These are phyloP conservation scores for Oryzias javanicus DNA, from an alignment of 2,113 vertebrate genomes.

Conservation along the genomic window DNA sequence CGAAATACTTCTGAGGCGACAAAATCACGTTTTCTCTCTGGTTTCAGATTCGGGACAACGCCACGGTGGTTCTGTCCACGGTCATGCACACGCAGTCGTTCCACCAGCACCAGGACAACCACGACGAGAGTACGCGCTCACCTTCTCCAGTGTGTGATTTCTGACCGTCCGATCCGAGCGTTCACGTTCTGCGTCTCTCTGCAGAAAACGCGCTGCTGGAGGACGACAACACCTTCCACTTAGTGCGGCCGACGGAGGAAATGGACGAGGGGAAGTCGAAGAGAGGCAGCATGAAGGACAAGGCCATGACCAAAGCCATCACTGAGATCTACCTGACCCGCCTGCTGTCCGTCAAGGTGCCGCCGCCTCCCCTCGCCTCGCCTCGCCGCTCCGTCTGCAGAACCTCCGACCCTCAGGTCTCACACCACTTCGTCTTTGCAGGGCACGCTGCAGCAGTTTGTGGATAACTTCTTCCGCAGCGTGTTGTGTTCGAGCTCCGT, in stretches of 20 bases:
- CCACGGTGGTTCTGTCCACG: slow-evolving; percentile 90
- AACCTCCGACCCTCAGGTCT: background rate
- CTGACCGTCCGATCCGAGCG: no score
- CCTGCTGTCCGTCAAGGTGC: slow-evolving; percentile 93
- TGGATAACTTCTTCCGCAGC: slow-evolving; percentile 94
- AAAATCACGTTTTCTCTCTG: background rate
- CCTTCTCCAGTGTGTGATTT: no score
- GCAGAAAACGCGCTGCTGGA: slow-evolving; percentile 90
- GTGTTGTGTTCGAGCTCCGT: slow-evolving; percentile 84
- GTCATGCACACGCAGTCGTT: slow-evolving; percentile 88
- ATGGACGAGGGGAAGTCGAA: slow-evolving; percentile 91
- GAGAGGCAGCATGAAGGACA: slow-evolving; percentile 92
- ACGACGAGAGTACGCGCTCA: slow-evolving; percentile 86
- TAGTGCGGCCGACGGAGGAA: slow-evolving; percentile 88
- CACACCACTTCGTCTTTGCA: slow-evolving; percentile 45
- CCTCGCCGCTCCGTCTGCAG: background rate
- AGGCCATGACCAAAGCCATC: slow-evolving; percentile 95
- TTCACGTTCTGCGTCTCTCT: background rate
- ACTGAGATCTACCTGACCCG: slow-evolving; percentile 98
- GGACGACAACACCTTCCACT: slow-evolving; percentile 94
- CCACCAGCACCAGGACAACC: slow-evolving; percentile 90
- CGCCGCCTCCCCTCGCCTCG: no score
- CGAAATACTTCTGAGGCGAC: no score
- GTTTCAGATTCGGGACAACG: slow-evolving; percentile 87
- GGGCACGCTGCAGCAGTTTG: slow-evolving; percentile 97